Conservation (phyloP, 2,888 invertebrate species). For the Drosophila atripex region DNA sequence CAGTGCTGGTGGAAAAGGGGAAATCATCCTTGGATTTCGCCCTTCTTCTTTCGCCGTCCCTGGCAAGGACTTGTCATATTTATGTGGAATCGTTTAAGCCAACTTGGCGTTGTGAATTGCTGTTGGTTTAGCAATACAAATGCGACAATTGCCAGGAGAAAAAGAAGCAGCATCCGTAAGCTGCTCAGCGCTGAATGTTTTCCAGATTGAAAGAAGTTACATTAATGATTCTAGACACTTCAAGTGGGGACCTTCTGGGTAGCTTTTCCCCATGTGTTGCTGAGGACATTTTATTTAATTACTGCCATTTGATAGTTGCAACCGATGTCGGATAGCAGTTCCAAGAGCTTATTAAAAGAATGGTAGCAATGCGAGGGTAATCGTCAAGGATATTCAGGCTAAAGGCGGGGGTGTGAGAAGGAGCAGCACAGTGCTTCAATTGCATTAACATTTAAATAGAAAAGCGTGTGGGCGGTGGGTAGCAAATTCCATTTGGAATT, state of each 20-base stretch:
- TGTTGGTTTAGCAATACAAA: conserved; percentile 47
- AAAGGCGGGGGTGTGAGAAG: not conserved
- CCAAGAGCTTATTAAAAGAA: conserved; percentile 7
- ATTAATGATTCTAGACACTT: conserved; percentile 13
- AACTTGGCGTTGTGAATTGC: conserved; percentile 49
- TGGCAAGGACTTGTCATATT: conserved; percentile 67
- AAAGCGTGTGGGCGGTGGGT: conserved; percentile 2
- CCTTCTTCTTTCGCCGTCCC: conserved; percentile 33
- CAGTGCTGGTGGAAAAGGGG: conserved; percentile 17
- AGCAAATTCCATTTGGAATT: conserved; percentile 35
- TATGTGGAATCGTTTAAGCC: conserved; percentile 68
- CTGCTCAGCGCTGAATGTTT: conserved; percentile 29
- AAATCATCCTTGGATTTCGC: conserved; percentile 28
- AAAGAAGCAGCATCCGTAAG: conserved; percentile 15
- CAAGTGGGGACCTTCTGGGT: not conserved
- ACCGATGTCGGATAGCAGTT: conserved; percentile 14
- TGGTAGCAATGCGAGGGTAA: conserved; percentile 6
- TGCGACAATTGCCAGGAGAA: conserved; percentile 58
- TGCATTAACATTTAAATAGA: conserved; percentile 46
- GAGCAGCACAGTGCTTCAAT: conserved; percentile 25
- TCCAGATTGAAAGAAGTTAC: conserved; percentile 38
- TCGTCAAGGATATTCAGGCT: conserved; percentile 6
- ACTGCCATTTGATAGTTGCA: conserved; percentile 30
- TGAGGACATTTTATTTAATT: conserved; percentile 34
- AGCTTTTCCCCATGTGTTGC: conserved; percentile 9